Evolutionary conservation across 92 coral and sea anemone genomes (phyloP).

Genomic region (Epizoanthus ramosus): DNA sequence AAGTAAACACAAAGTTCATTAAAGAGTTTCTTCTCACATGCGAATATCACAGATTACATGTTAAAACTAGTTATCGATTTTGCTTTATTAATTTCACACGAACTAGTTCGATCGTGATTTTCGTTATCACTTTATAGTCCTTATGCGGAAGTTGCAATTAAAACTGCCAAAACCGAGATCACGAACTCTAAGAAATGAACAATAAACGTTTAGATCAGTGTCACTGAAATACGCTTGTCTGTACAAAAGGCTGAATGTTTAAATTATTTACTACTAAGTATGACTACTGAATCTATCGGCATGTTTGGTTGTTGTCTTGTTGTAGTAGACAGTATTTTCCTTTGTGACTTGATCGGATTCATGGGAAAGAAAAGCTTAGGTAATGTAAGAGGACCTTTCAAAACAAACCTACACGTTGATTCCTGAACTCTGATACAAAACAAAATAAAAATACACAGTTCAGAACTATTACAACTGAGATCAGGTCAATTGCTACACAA

Average conservation of each 20-base stretch:
- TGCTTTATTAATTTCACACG: background rate
- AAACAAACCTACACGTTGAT: background rate
- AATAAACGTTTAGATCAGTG: background rate
- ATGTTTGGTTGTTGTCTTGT: too few species aligned
- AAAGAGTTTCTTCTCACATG: too few species aligned
- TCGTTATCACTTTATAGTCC: background rate
- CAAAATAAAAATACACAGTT: too few species aligned
- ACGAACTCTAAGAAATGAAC: background rate
- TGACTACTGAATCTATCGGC: background rate
- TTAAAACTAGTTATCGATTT: too few species aligned
- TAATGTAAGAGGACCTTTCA: too few species aligned
- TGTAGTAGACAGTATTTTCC: too few species aligned
- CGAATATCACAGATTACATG: too few species aligned
- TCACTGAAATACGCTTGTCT: background rate
- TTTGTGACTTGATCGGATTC: too few species aligned
- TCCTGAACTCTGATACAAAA: background rate
- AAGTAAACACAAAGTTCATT: too few species aligned
- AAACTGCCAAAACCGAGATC: background rate
- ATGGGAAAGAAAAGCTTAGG: too few species aligned
- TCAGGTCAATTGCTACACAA: too few species aligned
- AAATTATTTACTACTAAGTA: background rate
- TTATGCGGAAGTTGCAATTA: conserved; percentile 4
- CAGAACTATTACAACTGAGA: too few species aligned
- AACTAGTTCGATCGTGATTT: background rate
- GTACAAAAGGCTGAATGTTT: background rate